These are phyloP conservation scores for Branchellion lobata DNA, from an alignment of 2,888 invertebrate species.

Conservation along the genomic window DNA sequence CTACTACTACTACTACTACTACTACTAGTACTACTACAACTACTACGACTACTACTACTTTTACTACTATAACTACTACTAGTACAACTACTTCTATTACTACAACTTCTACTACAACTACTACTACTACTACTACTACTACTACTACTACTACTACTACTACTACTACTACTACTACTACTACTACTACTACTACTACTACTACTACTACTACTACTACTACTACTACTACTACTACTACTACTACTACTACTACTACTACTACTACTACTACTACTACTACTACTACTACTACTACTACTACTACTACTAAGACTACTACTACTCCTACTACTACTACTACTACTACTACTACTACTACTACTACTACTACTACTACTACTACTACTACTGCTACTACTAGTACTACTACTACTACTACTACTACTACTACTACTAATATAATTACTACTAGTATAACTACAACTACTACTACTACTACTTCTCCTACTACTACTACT, in stretches of 20 bases:
- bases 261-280: constrained; percentile 45
- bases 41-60: too few species aligned
- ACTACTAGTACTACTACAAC: constrained; percentile 21
- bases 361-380: too few species aligned
- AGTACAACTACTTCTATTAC: not conserved
- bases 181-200: constrained; percentile 45
- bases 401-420: too few species aligned
- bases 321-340: too few species aligned
- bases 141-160: constrained; percentile 43
- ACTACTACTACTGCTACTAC: too few species aligned
- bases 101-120: not conserved
- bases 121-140: constrained; percentile 12
- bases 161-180: constrained; percentile 28
- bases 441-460: too few species aligned
- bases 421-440: too few species aligned
- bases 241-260: constrained; percentile 45
- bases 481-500: too few species aligned
- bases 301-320: too few species aligned
- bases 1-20: constrained; percentile 47
- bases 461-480: too few species aligned
- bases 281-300: constrained; percentile 45
- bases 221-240: constrained; percentile 45
- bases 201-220: constrained; percentile 45
- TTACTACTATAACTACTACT: not conserved
- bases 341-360: too few species aligned